Conservation (phyloP, 2,113 vertebrate genomes). For the Struthio camelus region DNA sequence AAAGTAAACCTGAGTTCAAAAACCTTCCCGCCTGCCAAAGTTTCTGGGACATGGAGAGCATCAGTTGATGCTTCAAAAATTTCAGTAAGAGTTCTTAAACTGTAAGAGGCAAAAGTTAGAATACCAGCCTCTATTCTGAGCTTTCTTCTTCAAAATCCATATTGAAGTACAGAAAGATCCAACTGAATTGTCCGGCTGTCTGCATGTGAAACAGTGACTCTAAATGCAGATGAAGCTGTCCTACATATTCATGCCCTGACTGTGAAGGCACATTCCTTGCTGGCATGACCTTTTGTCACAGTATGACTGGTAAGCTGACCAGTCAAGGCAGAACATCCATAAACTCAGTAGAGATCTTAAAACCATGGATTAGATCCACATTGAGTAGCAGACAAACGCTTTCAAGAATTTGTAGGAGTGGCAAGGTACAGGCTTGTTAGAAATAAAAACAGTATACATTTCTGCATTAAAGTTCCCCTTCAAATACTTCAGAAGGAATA, state of each 20-base stretch:
- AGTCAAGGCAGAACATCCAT: background rate
- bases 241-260: background rate
- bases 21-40: background rate
- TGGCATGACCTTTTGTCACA: background rate
- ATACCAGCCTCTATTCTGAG: background rate
- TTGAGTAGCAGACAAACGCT: background rate
- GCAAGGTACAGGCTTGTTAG: background rate
- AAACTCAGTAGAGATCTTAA: background rate
- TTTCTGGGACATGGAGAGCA: background rate
- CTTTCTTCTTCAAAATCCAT: background rate
- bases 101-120: background rate
- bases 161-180: background rate
- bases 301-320: background rate
- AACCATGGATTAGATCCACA: background rate
- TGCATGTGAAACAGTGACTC: background rate
- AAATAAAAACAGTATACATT: background rate
- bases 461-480: background rate
- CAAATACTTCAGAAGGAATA: background rate
- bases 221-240: background rate
- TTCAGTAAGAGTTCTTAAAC: background rate
- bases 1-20: background rate
- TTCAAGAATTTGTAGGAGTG: background rate
- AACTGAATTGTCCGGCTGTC: background rate
- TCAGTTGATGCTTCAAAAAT: background rate
- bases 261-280: background rate